Base-by-base conservation (phyloP, 1,140 invertebrate genomes). In the Aphidius gifuensis region DNA sequence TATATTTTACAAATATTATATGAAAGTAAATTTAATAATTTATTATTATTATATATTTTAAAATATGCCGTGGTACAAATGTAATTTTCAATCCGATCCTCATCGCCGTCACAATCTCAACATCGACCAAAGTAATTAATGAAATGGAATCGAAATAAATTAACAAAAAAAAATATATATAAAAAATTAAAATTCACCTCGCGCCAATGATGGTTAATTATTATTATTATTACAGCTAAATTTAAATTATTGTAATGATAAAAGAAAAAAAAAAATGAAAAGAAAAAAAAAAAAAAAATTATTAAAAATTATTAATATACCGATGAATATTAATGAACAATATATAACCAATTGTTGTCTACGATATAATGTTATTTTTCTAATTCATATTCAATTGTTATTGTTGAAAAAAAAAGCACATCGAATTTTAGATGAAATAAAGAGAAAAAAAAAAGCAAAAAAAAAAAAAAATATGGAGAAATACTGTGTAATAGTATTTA, bases 331-430 rank as follows among this genome's bases (percentile, higher is more conserved):
- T 47, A 68, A 73, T 76, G 75, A 74, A 78, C 74, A 77, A 71
- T 77, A 32, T 32, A 74, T 79, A 80, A 80, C 69, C 77, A 60
- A 76, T 79, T 79, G 79, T 80, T 80, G 77, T 80, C 77, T 80
- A 80, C 76, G 68, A 80, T 79, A 80, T 76, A 78, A 79, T 73
- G 78, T 80, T 81, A 80, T 81, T 81, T 81, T 80, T 80, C 77
- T 81, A 81, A 81, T 80, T 80, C 74, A 79, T 77, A 77, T 80
- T 80, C 74, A 73, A 81, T 78, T 81, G 79, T 81, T 81, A 81
- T 80, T 78, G 79, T 80, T 81, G 73, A 79, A 76, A 67, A 74
- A 32, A 32, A 71, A 69, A 72, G 71, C 69, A 78, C 76, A 78
- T 78, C 74, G 74, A 78, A 78, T 76, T 74, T 74, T 75, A 72